Evolutionary conservation across 2,888 invertebrate species (phyloP).

Genomic region (Lypha dubia): DNA sequence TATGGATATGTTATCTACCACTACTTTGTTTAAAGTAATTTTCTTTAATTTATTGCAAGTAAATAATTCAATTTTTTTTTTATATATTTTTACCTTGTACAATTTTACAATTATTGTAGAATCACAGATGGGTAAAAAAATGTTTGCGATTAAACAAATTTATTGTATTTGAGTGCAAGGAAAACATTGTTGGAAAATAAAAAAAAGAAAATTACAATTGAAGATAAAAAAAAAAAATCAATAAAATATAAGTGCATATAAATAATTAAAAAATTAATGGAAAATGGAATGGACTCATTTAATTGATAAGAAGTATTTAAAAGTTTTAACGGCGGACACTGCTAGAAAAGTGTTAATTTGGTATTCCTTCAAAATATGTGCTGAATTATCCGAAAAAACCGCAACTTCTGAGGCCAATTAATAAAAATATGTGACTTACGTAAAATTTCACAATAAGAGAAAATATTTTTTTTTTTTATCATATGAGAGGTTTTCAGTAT

Average conservation of each 20-base stretch:
- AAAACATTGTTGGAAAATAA: background rate
- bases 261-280: conserved; percentile 8
- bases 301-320: too few species aligned
- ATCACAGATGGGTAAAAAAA: background rate
- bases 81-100: background rate
- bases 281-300: conserved; percentile 11
- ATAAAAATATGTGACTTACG: too few species aligned
- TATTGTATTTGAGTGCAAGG: background rate
- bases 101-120: conserved; percentile 12
- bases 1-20: background rate
- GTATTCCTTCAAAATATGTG: too few species aligned
- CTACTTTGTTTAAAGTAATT: background rate
- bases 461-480: too few species aligned
- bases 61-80: background rate
- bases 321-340: too few species aligned
- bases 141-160: conserved; percentile 16
- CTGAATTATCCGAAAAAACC: too few species aligned
- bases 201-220: conserved; percentile 15
- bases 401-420: too few species aligned
- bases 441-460: too few species aligned
- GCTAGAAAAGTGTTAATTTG: too few species aligned
- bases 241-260: conserved; percentile 30
- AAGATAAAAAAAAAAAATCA: conserved; percentile 46
- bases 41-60: background rate
- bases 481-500: too few species aligned